Evolutionary conservation across 2,797 vertebrate species (phyloP), one percentile per base, ranked within the genome.

Genomic region (Dallia pectoralis): DNA sequence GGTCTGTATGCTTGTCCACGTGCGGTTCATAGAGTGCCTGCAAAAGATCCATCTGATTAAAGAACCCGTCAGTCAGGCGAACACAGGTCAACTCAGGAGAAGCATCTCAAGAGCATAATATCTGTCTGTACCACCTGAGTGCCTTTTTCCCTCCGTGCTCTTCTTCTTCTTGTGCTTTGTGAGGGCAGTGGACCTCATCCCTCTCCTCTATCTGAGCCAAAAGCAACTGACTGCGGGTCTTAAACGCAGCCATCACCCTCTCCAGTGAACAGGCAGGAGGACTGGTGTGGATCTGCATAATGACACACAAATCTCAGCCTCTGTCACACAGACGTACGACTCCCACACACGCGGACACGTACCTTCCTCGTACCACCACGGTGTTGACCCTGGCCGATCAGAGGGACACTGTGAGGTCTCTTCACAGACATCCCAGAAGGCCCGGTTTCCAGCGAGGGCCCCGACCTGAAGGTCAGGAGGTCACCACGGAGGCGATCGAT

Each of bases 231-330:
- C 92, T 92, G 49, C 91, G 94, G 73, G 92, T 91, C 84, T 84
- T 93, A 86, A 97, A 97, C 77, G 93, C 89, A 53, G 94, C 95
- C 84, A 96, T 93, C 81, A 97, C 83, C 77, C 88, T 89, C 67
- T 94, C 94, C 83, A 96, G 76, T 18, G 93, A 94, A 74, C 89
- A 93, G 1, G 87, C 66, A 25, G 92, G 84, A 7, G 91, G 90
- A 56, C 93, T 94, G 73, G 92, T 93, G 79, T 91, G 90, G 40
- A 93, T 91, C 97, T 93, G 76, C 25, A 9, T 63, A 78, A n/a
- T 12, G 19, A 53, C 2, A 36, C 27, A 59, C 93, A 85, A 44
- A 44, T 3, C 40, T 44, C 40, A 44, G 8, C 40, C 40, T 44
- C 40, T 3, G 8, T 44, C 33, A 76, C 64, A 44, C 16, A 59